phyloP scores from a whole-genome alignment of 2,113 vertebrate species.

The Pseudois nayaur region DNA sequence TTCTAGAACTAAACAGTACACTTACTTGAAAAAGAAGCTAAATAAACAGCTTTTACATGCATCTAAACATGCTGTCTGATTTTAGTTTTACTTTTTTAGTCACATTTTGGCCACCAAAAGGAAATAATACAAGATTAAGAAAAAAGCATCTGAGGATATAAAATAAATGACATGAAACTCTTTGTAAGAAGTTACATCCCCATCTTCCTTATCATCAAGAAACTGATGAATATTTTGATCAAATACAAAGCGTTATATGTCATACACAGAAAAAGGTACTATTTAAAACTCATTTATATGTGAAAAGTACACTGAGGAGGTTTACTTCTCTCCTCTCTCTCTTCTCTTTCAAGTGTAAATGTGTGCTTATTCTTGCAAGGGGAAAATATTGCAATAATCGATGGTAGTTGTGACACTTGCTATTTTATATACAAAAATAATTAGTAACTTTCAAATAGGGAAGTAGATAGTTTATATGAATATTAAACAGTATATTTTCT shows the following conservation, averaged over 20 bases:
- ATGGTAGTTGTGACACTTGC: background rate
- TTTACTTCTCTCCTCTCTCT: background rate
- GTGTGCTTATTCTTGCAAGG: background rate
- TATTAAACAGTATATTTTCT: background rate
- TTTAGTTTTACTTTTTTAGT: background rate
- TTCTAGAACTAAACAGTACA: background rate
- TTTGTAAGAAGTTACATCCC: background rate
- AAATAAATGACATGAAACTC: background rate
- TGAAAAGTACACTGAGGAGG: background rate
- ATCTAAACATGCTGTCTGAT: background rate
- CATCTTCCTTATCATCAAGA: background rate
- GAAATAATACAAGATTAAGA: background rate
- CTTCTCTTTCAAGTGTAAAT: background rate
- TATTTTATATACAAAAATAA: background rate
- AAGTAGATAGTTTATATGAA: background rate
- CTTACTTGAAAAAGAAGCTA: background rate
- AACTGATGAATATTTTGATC: background rate
- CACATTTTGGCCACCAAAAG: background rate
- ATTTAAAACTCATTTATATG: background rate
- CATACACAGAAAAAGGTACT: background rate
- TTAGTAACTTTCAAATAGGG: background rate
- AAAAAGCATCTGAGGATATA: background rate
- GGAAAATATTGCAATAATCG: background rate
- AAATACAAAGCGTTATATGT: background rate
- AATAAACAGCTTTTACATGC: background rate